Evolutionary conservation across 2,888 invertebrate genomes (phyloP), one percentile per base, ranked within the genome.

Genomic region (Eristalinus sepulchralis): DNA sequence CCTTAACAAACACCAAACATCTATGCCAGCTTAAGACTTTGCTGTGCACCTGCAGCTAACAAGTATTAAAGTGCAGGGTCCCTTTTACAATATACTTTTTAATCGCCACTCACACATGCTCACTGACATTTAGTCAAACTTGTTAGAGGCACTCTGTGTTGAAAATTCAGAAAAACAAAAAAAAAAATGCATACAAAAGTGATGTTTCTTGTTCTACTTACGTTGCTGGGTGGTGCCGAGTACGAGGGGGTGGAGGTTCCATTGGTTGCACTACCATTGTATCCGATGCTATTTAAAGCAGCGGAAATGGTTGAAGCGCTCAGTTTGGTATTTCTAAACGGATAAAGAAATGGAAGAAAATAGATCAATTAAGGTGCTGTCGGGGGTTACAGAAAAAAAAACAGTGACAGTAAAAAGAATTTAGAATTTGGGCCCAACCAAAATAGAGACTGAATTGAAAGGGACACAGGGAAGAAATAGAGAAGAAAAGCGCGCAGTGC

Each of bases 291-390:
- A 85, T 94, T 93, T 88, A 97, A 93, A 77, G 96, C 96, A 79
- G 96, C 95, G 79, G 96, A 95, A 90, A 97, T 96, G 67, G 96
- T 94, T 90, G 94, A 95, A 88, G 95, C 95, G 88, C 96, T 96
- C 89, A 95, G 93, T 91, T 95, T 95, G 88, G 94, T 94, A 90
- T 95, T 95, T 84, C 96, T 95, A 90, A 24, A 91, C 92, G 59
- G 10, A 57, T 72, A 67, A 60, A 59, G 17, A 64, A 39, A 70
- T 47, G 36, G 57, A 63, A 36, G 53, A 66, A 66, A 70, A 53
- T 70, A 71, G 24, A 66, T 47, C 63, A 22, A 71, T 64, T 67
- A 47, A 66, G 47, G 64, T 64, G 24, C 64, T 67, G 22, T 72
- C 60, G 60, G 67, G 34, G 55, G 17, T 63, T 39, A n/a, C 27